These are phyloP conservation scores for Hipposideros armiger DNA, from an alignment of 2,113 vertebrate species.

Conservation along the genomic window DNA sequence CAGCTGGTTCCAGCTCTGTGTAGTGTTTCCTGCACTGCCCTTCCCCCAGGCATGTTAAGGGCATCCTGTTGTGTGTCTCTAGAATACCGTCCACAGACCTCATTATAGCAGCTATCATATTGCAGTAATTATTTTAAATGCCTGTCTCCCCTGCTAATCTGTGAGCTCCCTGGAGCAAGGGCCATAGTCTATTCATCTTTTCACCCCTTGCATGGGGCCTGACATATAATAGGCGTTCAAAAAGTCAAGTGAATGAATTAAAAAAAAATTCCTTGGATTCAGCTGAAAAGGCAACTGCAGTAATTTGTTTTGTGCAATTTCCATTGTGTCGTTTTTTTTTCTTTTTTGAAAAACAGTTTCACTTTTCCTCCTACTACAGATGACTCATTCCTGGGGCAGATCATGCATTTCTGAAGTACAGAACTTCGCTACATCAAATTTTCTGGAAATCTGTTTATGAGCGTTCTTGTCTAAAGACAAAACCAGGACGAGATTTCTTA, in stretches of 20 bases:
- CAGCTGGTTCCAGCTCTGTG: not conserved
- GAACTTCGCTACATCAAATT: constrained; percentile 52
- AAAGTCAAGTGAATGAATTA: constrained; percentile 79
- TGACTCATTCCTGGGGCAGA: constrained; percentile 73
- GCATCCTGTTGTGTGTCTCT: not conserved
- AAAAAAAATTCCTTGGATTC: constrained; percentile 9
- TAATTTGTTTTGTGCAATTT: constrained; percentile 67
- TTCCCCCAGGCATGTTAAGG: not conserved
- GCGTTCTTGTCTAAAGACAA: constrained; percentile 58
- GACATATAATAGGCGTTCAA: constrained; percentile 48
- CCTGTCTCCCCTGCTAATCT: not conserved
- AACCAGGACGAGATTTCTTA: constrained; percentile 36
- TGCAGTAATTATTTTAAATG: not conserved
- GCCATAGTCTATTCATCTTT: constrained; percentile 44
- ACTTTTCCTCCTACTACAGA: constrained; percentile 75
- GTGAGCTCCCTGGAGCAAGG: not conserved
- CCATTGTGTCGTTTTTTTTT: constrained; percentile 44
- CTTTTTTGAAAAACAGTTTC: constrained; percentile 72
- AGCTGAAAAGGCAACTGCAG: constrained; percentile 64
- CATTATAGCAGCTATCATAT: not conserved
- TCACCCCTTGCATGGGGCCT: not conserved
- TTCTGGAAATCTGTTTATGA: constrained; percentile 68
- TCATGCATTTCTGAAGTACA: constrained; percentile 58
- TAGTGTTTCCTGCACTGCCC: not conserved
- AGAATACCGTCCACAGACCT: not conserved